Evolutionary conservation across 2,797 vertebrate genomes (phyloP), one percentile per base, ranked within the genome.

Genomic region (Galago senegalensis): DNA sequence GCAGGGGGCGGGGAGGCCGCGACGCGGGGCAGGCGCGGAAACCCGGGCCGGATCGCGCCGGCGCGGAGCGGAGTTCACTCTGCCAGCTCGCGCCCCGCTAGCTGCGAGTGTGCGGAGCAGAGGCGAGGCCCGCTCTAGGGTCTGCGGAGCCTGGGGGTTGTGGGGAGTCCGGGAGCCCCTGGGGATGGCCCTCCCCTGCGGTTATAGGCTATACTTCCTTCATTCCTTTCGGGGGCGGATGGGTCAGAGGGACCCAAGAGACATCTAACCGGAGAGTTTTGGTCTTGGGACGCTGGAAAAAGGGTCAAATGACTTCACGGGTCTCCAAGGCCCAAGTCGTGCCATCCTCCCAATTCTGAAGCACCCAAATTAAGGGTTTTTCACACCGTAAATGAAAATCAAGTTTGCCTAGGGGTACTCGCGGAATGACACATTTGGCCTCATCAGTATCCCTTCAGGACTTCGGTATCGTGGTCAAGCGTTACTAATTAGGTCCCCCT

Each of bases 41-140:
- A 94, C 93, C 96, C 89, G 94, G 96, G 4, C 72, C 83, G 96
- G 95, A 96, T 61, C 69, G 17, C 67, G 10, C 13, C 46, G 34
- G 70, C 37, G 5, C 96, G 97, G 98, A 98, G 97, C 97, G 97
- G 98, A 93, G 95, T 18, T 76, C 18, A 31, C 31, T 23, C 63
- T 29, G 31, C 79, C 14, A 3, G 37, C 3, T 25, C 29, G 16
- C 34, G 53, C 87, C 31, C 63, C 2, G 14, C 31, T 18, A 3
- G 5, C 65, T 17, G 0, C n/a, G 8, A 25, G 29, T 72, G 43
- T 43, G 34, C 2, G 56, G 31, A 6, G 31, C 49, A 13, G 18
- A 25, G 37, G 2, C 25, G 11, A 0, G 58, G 25, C 79, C n/a
- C 8, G n/a, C 67, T n/a, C 23, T 3, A 0, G 4, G 40, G 7